A percentile compares a stretch with the other conserved stretches of the same genome.
Evolutionary conservation across 2,113 vertebrate genomes (phyloP).

Genomic region (Alligator sinensis): DNA sequence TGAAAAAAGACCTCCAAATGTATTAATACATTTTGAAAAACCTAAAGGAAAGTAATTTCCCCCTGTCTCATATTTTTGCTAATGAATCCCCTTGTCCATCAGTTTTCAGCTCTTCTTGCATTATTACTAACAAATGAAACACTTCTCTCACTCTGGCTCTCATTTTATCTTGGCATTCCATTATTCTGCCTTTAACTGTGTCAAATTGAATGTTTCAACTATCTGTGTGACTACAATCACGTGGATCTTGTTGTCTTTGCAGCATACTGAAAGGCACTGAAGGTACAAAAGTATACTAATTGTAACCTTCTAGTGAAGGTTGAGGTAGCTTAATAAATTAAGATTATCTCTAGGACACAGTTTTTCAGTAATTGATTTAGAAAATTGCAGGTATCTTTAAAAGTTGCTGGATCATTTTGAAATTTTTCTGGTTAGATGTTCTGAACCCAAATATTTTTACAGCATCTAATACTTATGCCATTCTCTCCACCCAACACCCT

Average conservation of each 20-base stretch:
- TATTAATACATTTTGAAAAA: not conserved
- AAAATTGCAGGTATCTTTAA: not conserved
- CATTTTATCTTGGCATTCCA: not conserved
- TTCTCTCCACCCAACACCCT: not conserved
- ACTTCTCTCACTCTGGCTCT: not conserved
- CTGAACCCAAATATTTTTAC: not conserved
- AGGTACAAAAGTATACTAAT: not conserved
- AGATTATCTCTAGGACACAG: not conserved
- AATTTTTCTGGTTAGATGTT: not conserved
- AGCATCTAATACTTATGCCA: not conserved
- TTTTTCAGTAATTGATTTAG: not conserved
- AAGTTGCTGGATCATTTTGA: too few relatives aligned
- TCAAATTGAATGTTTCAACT: not conserved
- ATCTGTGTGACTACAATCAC: not conserved
- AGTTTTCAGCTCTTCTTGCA: not conserved
- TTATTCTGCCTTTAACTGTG: not conserved
- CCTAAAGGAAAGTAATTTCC: not conserved
- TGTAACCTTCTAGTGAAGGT: not conserved
- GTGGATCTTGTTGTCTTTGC: rapidly evolving
- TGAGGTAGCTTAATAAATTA: not conserved
- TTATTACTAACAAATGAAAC: not conserved
- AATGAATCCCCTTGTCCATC: not conserved
- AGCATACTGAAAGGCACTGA: not conserved
- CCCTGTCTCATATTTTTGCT: not conserved
- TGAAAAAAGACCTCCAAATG: not conserved